Percentiles rank a stretch among this genome's conserved stretches.
Conservation (phyloP, 2,888 invertebrate genomes). For the Hypomecis atomaria region DNA sequence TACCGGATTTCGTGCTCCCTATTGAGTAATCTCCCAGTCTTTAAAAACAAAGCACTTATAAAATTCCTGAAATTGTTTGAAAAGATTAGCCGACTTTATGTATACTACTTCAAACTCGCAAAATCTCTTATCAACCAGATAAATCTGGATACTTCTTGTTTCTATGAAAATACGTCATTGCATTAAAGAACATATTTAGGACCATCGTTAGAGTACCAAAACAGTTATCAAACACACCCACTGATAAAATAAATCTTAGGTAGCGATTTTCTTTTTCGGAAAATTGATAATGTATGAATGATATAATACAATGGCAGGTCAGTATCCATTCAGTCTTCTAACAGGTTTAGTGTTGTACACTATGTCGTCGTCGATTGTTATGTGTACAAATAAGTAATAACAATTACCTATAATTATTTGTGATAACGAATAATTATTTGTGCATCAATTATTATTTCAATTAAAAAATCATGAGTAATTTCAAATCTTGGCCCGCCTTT, state of each 20-base stretch:
- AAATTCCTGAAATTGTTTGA: no score
- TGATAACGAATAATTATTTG: background rate
- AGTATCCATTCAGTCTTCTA: background rate
- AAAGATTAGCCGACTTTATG: no score
- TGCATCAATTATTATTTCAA: background rate
- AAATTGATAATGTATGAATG: constrained; percentile 10
- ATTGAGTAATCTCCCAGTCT: no score
- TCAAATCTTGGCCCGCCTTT: no score
- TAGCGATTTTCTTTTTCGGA: background rate
- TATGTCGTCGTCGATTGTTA: background rate
- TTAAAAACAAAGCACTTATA: no score
- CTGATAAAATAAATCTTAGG: constrained; percentile 1
- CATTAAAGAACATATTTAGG: background rate
- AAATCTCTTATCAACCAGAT: constrained; percentile 6
- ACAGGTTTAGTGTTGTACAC: background rate
- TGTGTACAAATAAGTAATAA: no score
- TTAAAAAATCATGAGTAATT: background rate
- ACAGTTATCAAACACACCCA: background rate
- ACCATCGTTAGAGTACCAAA: background rate
- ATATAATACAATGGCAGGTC: background rate
- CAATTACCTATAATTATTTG: no score
- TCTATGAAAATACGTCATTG: background rate
- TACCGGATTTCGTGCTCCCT: no score
- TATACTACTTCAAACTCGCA: background rate
- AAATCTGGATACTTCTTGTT: background rate